Conservation (phyloP, 2,797 vertebrate genomes). For the Dicrostonyx torquatus region DNA sequence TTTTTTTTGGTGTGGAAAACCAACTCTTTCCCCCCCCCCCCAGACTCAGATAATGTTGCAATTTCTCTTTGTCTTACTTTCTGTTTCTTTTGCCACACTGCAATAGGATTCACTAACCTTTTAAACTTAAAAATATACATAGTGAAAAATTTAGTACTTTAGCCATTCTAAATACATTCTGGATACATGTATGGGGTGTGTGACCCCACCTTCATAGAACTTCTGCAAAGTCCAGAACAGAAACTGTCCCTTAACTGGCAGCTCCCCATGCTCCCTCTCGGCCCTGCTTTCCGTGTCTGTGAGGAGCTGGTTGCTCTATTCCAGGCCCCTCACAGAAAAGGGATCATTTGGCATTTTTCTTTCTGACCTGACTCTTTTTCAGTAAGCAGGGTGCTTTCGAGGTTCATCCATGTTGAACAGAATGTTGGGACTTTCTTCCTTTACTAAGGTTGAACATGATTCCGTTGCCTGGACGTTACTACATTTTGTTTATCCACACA, state of each 20-base stretch:
- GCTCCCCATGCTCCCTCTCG: neutral
- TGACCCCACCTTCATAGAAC: neutral
- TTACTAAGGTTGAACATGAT: neutral
- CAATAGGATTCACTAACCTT: neutral
- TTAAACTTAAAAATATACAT: neutral
- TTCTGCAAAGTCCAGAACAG: neutral
- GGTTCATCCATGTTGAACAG: neutral
- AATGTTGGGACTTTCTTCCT: neutral
- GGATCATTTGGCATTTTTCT: neutral
- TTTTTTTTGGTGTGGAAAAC: neutral
- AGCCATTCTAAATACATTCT: neutral
- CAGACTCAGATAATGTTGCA: neutral
- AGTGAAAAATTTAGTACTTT: neutral
- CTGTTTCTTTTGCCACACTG: neutral
- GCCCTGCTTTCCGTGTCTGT: neutral
- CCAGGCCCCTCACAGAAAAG: neutral
- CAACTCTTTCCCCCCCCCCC: neutral
- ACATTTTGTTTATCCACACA: neutral
- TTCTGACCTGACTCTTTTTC: constrained; percentile 34
- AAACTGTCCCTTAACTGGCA: neutral
- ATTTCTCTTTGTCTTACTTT: neutral
- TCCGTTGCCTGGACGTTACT: neutral
- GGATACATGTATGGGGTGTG: neutral
- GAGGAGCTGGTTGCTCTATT: neutral
- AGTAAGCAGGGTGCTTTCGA: neutral